These are phyloP conservation scores for Aldrovandia affinis DNA, from an alignment of 2,797 vertebrate genomes.

Conservation along the genomic window DNA sequence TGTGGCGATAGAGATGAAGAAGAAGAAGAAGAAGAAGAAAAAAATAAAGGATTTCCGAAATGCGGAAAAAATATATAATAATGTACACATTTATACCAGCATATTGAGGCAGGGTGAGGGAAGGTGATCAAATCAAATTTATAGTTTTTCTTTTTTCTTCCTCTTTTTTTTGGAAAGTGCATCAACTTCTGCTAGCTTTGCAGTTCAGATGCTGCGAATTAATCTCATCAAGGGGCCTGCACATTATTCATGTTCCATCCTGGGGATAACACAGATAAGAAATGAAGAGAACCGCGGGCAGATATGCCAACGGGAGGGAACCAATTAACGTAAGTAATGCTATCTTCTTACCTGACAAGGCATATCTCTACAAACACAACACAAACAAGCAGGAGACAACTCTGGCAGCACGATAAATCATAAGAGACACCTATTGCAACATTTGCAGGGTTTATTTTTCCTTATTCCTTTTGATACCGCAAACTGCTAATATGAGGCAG, in stretches of 20 bases:
- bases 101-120: neutral
- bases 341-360: conserved; percentile 59
- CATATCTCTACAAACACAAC: conserved; percentile 45
- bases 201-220: conserved; percentile 9
- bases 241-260: conserved; percentile 48
- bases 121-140: neutral
- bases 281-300: conserved; percentile 21
- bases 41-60: neutral
- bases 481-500: neutral
- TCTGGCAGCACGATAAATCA: conserved; percentile 1
- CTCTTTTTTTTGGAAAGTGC: neutral
- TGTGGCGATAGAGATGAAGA: neutral
- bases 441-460: neutral
- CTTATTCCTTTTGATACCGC: neutral
- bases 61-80: too few relatives aligned
- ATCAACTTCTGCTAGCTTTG: conserved; percentile 23
- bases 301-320: conserved; percentile 46
- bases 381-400: conserved; percentile 36
- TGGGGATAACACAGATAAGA: conserved; percentile 38
- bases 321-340: conserved; percentile 70
- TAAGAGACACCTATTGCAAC: neutral
- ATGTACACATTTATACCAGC: neutral
- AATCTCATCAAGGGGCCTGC: conserved; percentile 47
- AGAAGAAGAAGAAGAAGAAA: neutral
- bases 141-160: neutral